These are phyloP conservation scores for Mallotus villosus DNA, from an alignment of 2,797 vertebrate genomes.

Conservation along the genomic window DNA sequence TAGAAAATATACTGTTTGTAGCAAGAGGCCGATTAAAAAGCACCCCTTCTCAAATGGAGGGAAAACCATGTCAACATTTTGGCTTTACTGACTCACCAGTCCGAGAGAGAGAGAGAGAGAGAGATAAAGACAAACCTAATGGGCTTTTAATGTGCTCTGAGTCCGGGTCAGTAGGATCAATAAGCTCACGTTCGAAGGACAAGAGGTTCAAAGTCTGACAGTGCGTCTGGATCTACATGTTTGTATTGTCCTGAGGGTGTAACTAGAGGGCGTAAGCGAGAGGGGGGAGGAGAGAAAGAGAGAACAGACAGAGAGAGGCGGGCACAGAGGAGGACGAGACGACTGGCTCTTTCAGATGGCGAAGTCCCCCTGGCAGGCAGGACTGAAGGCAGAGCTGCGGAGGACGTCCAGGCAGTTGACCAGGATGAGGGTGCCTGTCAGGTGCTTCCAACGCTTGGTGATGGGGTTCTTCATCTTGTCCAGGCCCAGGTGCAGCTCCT, in stretches of 20 bases:
- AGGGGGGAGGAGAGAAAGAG: not conserved
- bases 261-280: too few species aligned
- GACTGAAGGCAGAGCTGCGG: conserved; percentile 88
- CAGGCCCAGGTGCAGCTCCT: conserved; percentile 92
- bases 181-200: conserved; percentile 1
- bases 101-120: not conserved
- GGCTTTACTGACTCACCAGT: not conserved
- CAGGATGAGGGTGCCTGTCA: conserved; percentile 91
- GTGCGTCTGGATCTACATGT: not conserved
- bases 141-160: not conserved
- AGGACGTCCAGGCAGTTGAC: conserved; percentile 92
- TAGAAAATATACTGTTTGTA: not conserved
- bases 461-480: conserved; percentile 97
- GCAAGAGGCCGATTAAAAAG: not conserved
- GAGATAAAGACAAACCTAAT: not conserved
- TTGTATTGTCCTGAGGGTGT: not conserved
- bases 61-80: conserved; percentile 1
- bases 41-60: not conserved
- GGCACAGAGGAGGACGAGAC: conserved; percentile 7
- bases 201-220: not conserved
- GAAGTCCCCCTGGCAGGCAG: conserved; percentile 83
- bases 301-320: not conserved
- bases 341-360: conserved; percentile 75
- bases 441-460: conserved; percentile 95
- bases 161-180: too few species aligned